phyloP scores from a whole-genome alignment of 2,113 vertebrate species.

The Ceyx melanurus region DNA sequence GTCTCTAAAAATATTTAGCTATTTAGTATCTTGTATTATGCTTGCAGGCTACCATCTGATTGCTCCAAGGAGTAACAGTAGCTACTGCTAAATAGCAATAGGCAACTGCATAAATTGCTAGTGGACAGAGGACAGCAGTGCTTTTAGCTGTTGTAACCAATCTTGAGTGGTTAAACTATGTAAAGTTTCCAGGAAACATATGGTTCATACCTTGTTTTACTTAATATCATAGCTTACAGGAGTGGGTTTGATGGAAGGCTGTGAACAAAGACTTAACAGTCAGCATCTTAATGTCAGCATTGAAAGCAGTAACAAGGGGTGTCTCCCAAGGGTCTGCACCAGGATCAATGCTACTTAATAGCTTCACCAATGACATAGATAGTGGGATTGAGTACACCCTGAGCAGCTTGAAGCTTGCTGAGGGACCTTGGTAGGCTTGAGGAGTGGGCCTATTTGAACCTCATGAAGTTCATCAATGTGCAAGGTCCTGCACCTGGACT shows the following conservation, averaged over 20 bases:
- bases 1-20: not conserved
- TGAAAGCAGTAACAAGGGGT: not conserved
- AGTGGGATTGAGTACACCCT: not conserved
- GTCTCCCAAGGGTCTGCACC: not conserved
- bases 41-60: not conserved
- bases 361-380: accelerated
- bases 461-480: not conserved
- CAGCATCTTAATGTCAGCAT: not conserved
- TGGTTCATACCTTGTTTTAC: not conserved
- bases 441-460: not conserved
- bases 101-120: not conserved
- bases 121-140: not conserved
- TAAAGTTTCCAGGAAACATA: not conserved
- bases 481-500: not conserved
- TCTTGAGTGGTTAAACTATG: not conserved
- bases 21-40: not conserved
- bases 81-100: not conserved
- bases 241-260: not conserved
- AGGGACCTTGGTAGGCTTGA: not conserved
- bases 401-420: not conserved
- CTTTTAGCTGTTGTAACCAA: not conserved
- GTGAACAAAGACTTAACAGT: not conserved
- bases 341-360: not conserved
- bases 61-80: not conserved
- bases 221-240: not conserved